Percentiles rank a stretch among this genome's conserved stretches.
Conservation (phyloP, 2,888 invertebrate genomes). For the Hipparchia sbordonii region DNA sequence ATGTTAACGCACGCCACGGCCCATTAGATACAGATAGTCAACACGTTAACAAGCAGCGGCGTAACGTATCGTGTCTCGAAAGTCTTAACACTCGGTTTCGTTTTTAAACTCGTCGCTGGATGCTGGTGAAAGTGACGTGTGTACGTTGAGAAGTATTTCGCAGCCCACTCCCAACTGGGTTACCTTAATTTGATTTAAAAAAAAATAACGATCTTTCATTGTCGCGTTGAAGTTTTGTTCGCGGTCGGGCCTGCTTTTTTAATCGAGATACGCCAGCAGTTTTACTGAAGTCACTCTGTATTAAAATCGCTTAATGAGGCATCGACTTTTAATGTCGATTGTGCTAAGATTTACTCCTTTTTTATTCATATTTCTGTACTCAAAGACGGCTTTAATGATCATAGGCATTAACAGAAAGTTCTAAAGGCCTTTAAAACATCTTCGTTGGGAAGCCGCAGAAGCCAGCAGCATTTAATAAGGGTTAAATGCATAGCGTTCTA, state of each 20-base stretch:
- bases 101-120: constrained; percentile 31
- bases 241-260: not conserved
- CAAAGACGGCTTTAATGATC: too few relatives aligned
- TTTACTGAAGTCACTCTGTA: constrained; percentile 5
- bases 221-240: constrained; percentile 24
- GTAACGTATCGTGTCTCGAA: constrained; percentile 19
- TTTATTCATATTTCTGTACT: not conserved
- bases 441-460: too few relatives aligned
- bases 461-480: too few relatives aligned
- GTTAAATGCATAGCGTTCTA: too few relatives aligned
- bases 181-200: constrained; percentile 42
- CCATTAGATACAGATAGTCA: not conserved
- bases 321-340: not conserved
- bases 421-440: too few relatives aligned
- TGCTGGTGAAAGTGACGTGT: constrained; percentile 45
- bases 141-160: constrained; percentile 34
- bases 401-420: too few relatives aligned
- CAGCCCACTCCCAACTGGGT: constrained; percentile 41
- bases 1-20: not conserved
- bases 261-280: not conserved
- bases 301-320: constrained; percentile 10
- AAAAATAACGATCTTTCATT: constrained; percentile 31
- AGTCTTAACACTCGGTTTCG: constrained; percentile 26
- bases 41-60: not conserved
- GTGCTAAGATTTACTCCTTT: not conserved